phyloP scores from a whole-genome alignment of 1,140 invertebrate species.

The Procambarus virginalis region DNA sequence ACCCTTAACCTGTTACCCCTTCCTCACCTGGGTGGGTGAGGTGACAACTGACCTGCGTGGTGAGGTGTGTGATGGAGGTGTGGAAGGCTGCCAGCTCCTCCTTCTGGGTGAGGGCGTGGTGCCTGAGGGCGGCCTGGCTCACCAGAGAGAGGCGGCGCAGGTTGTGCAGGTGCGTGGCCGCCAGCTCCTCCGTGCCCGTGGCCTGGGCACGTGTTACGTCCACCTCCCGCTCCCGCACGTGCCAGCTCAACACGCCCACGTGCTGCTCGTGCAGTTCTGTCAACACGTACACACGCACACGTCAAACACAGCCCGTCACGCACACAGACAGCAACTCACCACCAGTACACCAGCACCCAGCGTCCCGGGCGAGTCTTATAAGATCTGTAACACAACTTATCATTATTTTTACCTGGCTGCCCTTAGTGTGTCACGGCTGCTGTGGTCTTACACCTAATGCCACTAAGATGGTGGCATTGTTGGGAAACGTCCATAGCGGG shows the following conservation, averaged over 20 bases:
- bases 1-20: no score
- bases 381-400: no score
- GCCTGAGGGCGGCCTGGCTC: neutral
- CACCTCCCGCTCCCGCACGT: conserved; percentile 21
- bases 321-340: no score
- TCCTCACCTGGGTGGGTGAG: neutral
- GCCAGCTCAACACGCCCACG: conserved; percentile 17
- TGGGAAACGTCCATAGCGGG: no score
- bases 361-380: no score
- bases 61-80: conserved; percentile 56
- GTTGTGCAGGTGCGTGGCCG: conserved; percentile 41
- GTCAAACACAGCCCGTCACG: no score
- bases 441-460: no score
- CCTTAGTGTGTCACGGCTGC: no score
- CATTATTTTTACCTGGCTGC: no score
- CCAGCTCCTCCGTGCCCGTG: conserved; percentile 17
- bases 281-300: neutral
- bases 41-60: conserved; percentile 33
- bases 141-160: conserved; percentile 40
- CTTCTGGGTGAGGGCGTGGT: conserved; percentile 41
- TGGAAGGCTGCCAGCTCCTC: conserved; percentile 56
- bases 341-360: no score
- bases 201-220: neutral
- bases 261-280: conserved; percentile 53
- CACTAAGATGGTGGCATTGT: no score